These are phyloP conservation scores for Discoglossus pictus DNA, from an alignment of 2,797 vertebrate species.

Conservation along the genomic window DNA sequence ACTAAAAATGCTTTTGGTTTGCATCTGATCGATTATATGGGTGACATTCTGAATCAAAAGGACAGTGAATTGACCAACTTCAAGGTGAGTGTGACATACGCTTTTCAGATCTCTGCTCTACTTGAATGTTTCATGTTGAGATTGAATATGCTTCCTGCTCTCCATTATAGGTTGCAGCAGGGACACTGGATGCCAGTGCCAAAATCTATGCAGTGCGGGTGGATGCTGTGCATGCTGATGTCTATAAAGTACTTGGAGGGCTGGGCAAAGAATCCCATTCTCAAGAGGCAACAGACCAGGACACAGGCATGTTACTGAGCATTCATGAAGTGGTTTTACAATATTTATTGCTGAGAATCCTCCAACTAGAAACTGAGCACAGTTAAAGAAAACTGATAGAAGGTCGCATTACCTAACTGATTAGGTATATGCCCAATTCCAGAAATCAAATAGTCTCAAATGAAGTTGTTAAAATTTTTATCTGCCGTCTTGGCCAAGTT, in stretches of 20 bases:
- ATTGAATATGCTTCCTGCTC: neutral
- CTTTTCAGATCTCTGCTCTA: no score
- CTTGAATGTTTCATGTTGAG: neutral
- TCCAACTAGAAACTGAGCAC: no score
- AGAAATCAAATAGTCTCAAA: no score
- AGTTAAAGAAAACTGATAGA: no score
- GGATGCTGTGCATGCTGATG: conserved; percentile 87
- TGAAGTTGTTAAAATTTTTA: no score
- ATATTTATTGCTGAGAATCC: neutral
- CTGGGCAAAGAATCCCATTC: conserved; percentile 78
- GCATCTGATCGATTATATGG: conserved; percentile 94
- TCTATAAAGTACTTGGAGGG: conserved; percentile 86
- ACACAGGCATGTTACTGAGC: conserved; percentile 55
- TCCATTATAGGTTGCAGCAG: conserved; percentile 82
- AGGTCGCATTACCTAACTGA: no score
- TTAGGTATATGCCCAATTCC: no score
- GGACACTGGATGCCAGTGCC: conserved; percentile 90
- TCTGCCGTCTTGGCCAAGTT: no score
- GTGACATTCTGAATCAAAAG: conserved; percentile 89
- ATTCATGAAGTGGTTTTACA: neutral
- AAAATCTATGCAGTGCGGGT: conserved; percentile 95
- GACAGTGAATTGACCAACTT: conserved; percentile 88
- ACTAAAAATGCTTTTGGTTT: conserved; percentile 94
- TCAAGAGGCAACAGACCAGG: conserved; percentile 30
- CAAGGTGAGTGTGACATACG: conserved; percentile 74